phyloP scores from a whole-genome alignment of 1,140 invertebrate species.

The Chlorops oryzae region DNA sequence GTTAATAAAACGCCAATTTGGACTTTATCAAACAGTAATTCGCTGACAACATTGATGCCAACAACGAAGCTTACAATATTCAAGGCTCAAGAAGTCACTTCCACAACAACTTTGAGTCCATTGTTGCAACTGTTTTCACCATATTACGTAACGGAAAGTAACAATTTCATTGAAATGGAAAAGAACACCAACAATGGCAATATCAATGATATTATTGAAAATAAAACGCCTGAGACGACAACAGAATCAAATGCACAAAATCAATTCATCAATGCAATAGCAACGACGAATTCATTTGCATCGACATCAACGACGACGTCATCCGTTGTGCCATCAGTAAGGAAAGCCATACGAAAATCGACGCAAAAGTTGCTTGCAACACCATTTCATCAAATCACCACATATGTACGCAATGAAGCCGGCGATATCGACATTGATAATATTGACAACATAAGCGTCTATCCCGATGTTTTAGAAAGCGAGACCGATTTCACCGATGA shows the following conservation, averaged over 20 bases:
- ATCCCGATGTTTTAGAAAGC: slow-evolving; percentile 27
- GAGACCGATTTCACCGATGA: background rate
- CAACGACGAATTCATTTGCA: slow-evolving; percentile 24
- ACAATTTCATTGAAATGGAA: too few species aligned
- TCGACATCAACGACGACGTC: slow-evolving; percentile 14
- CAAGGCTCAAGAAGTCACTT: background rate
- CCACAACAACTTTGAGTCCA: background rate
- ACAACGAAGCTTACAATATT: background rate
- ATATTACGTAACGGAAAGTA: too few species aligned
- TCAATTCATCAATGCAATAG: slow-evolving; percentile 11
- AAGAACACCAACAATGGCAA: too few species aligned
- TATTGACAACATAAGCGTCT: slow-evolving; percentile 43
- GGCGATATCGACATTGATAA: slow-evolving; percentile 43
- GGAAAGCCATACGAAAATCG: slow-evolving; percentile 29
- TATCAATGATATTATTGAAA: too few species aligned
- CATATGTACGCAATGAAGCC: slow-evolving; percentile 38
- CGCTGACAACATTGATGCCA: background rate
- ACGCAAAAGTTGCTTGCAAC: slow-evolving; percentile 35
- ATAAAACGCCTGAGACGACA: slow-evolving; percentile 15
- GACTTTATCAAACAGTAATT: too few species aligned
- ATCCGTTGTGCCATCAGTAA: slow-evolving; percentile 17
- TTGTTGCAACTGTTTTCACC: background rate
- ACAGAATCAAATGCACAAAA: slow-evolving; percentile 14
- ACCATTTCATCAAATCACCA: slow-evolving; percentile 35
- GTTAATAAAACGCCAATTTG: too few species aligned